These are phyloP conservation scores for Lithobius niger DNA, from an alignment of 1,140 invertebrate genomes.

Conservation along the genomic window DNA sequence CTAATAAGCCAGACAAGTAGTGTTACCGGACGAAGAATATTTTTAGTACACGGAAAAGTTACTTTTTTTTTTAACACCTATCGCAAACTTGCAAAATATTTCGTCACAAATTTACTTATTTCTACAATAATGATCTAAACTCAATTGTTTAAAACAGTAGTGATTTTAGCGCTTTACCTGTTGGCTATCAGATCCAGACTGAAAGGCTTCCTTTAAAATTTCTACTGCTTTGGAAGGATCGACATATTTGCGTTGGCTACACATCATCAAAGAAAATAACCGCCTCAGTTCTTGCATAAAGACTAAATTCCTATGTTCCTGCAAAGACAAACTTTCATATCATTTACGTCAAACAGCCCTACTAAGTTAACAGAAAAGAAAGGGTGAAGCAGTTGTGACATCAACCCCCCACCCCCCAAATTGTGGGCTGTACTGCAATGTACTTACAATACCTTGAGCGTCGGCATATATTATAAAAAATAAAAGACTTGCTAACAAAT, in stretches of 20 bases:
- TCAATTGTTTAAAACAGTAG: neutral
- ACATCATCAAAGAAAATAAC: constrained; percentile 36
- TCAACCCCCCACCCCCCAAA: too few relatives aligned
- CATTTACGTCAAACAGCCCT: too few relatives aligned
- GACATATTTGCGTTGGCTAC: constrained; percentile 36
- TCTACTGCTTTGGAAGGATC: constrained; percentile 36
- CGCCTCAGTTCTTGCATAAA: constrained; percentile 35
- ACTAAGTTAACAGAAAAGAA: too few relatives aligned
- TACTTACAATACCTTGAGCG: too few relatives aligned
- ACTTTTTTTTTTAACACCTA: too few relatives aligned
- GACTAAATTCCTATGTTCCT: constrained; percentile 28
- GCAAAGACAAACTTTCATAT: constrained; percentile 14
- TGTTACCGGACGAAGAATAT: too few relatives aligned
- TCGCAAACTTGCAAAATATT: neutral
- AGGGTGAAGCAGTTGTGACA: too few relatives aligned
- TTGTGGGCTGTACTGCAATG: too few relatives aligned
- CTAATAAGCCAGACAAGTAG: too few relatives aligned
- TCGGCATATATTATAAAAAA: too few relatives aligned
- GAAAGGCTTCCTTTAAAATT: constrained; percentile 34
- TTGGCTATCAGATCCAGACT: constrained; percentile 28
- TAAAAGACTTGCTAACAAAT: too few relatives aligned
- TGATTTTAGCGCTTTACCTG: constrained; percentile 28
- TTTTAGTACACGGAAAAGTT: too few relatives aligned
- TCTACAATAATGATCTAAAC: constrained; percentile 8
- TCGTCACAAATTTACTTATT: neutral